Conservation (phyloP, 2,888 invertebrate genomes). For the Phalangium opilio region DNA sequence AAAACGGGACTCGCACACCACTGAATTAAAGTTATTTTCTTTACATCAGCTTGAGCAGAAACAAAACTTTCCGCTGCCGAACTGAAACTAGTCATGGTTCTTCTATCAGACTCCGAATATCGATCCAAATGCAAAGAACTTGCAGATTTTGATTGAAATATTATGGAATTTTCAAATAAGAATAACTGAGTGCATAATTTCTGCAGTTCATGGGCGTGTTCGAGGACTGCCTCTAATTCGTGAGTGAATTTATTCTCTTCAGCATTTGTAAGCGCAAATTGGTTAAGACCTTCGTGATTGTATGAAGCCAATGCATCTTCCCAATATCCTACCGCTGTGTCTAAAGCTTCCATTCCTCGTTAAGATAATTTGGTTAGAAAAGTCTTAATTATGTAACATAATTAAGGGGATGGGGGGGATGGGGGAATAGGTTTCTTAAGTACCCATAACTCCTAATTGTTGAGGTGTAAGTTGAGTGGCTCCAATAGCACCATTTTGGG, state of each 20-base stretch:
- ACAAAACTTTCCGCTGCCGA: slow-evolving; percentile 82
- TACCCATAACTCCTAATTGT: too few relatives aligned
- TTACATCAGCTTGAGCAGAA: slow-evolving; percentile 65
- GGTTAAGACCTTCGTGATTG: slow-evolving; percentile 34
- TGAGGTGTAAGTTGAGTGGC: too few relatives aligned
- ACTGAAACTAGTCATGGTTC: slow-evolving; percentile 46
- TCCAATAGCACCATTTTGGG: too few relatives aligned
- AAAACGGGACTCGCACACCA: too few relatives aligned
- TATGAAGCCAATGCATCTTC: slow-evolving; percentile 81
- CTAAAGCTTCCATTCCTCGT: slow-evolving; percentile 73
- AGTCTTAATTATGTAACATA: too few relatives aligned
- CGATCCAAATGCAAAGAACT: slow-evolving; percentile 14
- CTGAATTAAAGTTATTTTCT: not conserved
- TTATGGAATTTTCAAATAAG: slow-evolving; percentile 41
- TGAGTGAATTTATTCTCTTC: slow-evolving; percentile 72
- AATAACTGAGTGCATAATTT: slow-evolving; percentile 41
- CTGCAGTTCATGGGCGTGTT: slow-evolving; percentile 68
- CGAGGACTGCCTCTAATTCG: slow-evolving; percentile 62
- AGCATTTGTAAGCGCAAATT: slow-evolving; percentile 31
- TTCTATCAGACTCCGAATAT: slow-evolving; percentile 24
- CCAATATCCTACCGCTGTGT: slow-evolving; percentile 83
- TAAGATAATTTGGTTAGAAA: slow-evolving; percentile 1
- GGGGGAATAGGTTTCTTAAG: too few relatives aligned
- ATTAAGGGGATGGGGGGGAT: too few relatives aligned
- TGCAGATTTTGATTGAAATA: slow-evolving; percentile 55